Conservation (phyloP, 2,888 invertebrate species). For the Drosophila percnosoma region DNA sequence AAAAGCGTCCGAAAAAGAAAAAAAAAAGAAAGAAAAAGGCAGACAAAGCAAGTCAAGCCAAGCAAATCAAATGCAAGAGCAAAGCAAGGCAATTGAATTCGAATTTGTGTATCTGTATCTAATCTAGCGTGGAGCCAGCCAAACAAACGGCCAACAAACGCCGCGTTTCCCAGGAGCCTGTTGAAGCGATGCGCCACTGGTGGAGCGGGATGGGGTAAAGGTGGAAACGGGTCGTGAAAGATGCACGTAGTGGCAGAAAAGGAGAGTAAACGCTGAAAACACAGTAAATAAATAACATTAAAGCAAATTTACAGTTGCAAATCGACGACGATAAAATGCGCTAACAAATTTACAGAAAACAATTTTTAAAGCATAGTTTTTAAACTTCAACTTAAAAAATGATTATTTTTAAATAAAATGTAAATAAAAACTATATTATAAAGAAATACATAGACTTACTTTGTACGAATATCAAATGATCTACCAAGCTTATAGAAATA, state of each 20-base stretch:
- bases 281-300: conserved; percentile 69
- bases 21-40: not conserved
- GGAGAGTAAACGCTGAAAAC: conserved; percentile 71
- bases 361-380: not conserved
- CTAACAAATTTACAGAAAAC: not conserved
- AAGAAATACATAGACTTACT: no score
- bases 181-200: not conserved
- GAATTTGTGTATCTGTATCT: conserved; percentile 75
- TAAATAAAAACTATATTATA: no score
- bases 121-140: conserved; percentile 71
- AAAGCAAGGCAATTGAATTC: conserved; percentile 64
- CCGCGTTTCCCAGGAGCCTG: conserved; percentile 26
- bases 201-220: not conserved
- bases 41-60: conserved; percentile 18
- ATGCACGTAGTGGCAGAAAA: conserved; percentile 68
- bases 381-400: no score
- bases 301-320: not conserved
- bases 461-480: no score
- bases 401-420: no score
- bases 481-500: no score
- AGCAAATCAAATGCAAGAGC: conserved; percentile 21
- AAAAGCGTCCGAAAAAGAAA: not conserved
- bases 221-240: conserved; percentile 15
- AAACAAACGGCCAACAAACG: conserved; percentile 50
- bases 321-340: not conserved